Base-by-base conservation (phyloP, 2,888 invertebrate genomes). In the Podabrus alpinus region DNA sequence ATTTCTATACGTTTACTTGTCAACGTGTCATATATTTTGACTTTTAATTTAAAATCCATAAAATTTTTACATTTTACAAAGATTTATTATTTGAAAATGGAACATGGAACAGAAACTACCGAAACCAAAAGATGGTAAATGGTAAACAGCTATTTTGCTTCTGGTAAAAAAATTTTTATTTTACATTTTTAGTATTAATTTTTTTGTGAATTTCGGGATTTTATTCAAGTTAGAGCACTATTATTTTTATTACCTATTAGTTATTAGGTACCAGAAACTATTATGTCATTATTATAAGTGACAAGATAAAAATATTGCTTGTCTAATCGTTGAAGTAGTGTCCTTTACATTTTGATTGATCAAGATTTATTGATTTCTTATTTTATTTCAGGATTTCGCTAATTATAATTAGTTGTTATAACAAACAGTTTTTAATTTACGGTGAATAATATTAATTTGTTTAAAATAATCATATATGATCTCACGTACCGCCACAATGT, bases 391-490 rank as follows among this genome's bases (percentile, higher is more conserved):
- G 1, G 17, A 62, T 10, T 11, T 17, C 19, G n/a, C 9, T 16
- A n/a, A 62, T 62, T 16, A 19, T n/a, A 64, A 60, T 68, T 72
- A 62, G 68, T 72, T 45, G 25, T 21, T 62, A n/a, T 21, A 19
- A 11, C 64, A n/a, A 67, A 66, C 73, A 64, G 67, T 67, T 61
- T 66, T 60, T 64, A 61, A 59, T 29, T 45, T 29, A 16, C 66
- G 21, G 76, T 81, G 81, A 79, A 79, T 80, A 79, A 80, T 80
- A 82, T 81, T 81, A 80, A 80, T 80, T 81, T 78, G 64, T 25
- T 68, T 13, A 68, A 74, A 71, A 69, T 76, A 74, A 69, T 24
- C 71, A 74, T 68, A 74, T 68, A 76, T 71, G 67, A 76, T 66
- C 62, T 66, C 74, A 61, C 71, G 67, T 72, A 25, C 66, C 68